Percentiles rank a stretch among this genome's conserved stretches.
These are phyloP conservation scores for Indicator indicator DNA, from an alignment of 2,113 vertebrate species.

Conservation along the genomic window DNA sequence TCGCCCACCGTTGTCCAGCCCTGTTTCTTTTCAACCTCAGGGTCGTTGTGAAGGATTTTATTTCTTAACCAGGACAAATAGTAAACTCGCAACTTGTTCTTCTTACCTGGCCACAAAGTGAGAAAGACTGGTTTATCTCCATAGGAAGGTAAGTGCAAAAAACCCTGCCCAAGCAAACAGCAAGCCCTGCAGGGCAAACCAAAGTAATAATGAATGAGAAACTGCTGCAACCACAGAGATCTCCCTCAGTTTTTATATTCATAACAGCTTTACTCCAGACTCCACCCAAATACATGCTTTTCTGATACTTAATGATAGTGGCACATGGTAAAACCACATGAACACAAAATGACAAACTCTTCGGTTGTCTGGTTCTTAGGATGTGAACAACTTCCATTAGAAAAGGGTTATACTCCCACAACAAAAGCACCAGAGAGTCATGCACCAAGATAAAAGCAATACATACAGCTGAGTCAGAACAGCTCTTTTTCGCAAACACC, in stretches of 20 bases:
- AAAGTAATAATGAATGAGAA: background rate
- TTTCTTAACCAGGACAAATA: conserved; percentile 99
- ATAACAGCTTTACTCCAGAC: background rate
- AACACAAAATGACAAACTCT: background rate
- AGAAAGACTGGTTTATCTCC: background rate
- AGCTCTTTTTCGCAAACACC: background rate
- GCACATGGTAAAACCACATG: background rate
- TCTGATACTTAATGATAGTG: background rate
- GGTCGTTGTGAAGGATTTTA: conserved; percentile 98
- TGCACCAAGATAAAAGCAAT: background rate
- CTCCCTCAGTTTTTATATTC: background rate
- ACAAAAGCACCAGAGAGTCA: background rate
- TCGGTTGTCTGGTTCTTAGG: background rate
- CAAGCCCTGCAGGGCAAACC: background rate
- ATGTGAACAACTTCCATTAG: background rate
- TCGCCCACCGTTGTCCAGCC: conserved; percentile 98
- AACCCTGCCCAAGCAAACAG: background rate
- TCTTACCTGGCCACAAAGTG: conserved; percentile 86
- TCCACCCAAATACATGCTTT: background rate
- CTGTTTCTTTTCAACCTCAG: conserved; percentile 98
- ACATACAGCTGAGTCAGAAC: background rate
- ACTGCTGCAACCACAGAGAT: background rate
- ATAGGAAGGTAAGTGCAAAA: background rate
- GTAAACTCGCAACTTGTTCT: conserved; percentile 97
- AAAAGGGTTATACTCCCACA: background rate